These are phyloP conservation scores for Callimorpha dominula DNA, from an alignment of 2,888 invertebrate genomes.

Conservation along the genomic window DNA sequence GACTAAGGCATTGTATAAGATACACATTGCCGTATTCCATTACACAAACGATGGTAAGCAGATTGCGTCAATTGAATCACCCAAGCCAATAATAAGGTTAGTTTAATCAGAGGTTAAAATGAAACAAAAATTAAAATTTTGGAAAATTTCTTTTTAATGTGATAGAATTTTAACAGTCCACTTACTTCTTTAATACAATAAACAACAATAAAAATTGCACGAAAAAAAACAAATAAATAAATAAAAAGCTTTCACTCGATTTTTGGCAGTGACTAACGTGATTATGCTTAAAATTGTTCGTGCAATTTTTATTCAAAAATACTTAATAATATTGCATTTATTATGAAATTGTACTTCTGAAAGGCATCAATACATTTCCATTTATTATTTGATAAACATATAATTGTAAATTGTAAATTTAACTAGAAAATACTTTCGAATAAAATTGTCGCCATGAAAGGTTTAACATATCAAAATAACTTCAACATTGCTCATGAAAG, in stretches of 20 bases:
- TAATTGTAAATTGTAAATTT: slow-evolving; percentile 43
- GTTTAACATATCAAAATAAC: slow-evolving; percentile 12
- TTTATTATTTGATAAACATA: slow-evolving; percentile 29
- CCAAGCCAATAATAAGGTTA: slow-evolving; percentile 55
- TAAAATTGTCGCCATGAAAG: slow-evolving; percentile 27
- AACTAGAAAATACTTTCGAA: slow-evolving; percentile 42
- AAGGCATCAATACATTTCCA: slow-evolving; percentile 59
- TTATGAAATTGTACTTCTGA: slow-evolving; percentile 64
- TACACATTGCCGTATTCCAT: slow-evolving; percentile 42
- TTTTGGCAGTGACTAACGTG: slow-evolving; percentile 45
- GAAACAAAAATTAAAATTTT: slow-evolving; percentile 68
- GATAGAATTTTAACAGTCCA: slow-evolving; percentile 84
- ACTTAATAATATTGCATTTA: slow-evolving; percentile 52
- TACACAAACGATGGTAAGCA: slow-evolving; percentile 69
- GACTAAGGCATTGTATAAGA: slow-evolving; percentile 15
- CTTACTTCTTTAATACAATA: slow-evolving; percentile 71
- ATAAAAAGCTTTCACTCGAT: slow-evolving; percentile 28
- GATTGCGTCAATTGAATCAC: slow-evolving; percentile 83
- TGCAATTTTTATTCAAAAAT: slow-evolving; percentile 44
- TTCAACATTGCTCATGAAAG: slow-evolving; percentile 22
- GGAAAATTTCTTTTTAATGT: slow-evolving; percentile 73
- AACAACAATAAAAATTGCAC: slow-evolving; percentile 48
- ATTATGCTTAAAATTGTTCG: slow-evolving; percentile 35
- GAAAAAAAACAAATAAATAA: slow-evolving; percentile 34
- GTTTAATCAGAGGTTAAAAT: slow-evolving; percentile 62